Evolutionary conservation across 2,113 vertebrate species (phyloP).

Genomic region (Rhinogobius similis): DNA sequence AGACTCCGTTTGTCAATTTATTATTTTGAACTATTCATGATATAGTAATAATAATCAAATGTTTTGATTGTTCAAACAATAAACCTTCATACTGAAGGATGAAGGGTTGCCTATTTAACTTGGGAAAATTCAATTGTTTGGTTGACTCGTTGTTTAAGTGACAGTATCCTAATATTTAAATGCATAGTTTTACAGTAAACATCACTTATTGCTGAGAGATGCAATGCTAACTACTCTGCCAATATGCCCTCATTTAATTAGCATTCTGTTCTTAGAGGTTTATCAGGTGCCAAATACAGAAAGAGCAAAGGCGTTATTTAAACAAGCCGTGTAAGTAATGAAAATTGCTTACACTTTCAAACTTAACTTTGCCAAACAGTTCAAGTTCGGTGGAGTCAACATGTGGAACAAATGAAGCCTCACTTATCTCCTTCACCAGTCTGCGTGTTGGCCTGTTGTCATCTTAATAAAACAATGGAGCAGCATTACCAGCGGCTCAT

Average conservation of each 20-base stretch:
- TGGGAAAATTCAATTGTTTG: too few species aligned
- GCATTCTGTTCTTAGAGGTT: background rate
- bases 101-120: too few species aligned
- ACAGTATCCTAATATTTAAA: background rate
- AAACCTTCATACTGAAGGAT: too few species aligned
- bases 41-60: too few species aligned
- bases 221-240: background rate
- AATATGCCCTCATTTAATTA: background rate
- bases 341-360: slow-evolving; percentile 2
- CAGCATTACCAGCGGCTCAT: slow-evolving; percentile 71
- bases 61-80: too few species aligned
- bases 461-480: slow-evolving; percentile 67
- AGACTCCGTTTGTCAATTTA: too few species aligned
- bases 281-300: background rate
- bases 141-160: background rate
- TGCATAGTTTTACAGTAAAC: background rate
- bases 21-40: too few species aligned
- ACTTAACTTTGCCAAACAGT: slow-evolving; percentile 39
- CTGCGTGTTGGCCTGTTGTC: slow-evolving; percentile 52
- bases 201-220: background rate
- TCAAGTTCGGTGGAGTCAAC: slow-evolving; percentile 29
- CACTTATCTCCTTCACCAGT: slow-evolving; percentile 65
- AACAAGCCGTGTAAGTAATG: background rate
- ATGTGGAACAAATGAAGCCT: slow-evolving; percentile 52
- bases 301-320: background rate